phyloP scores from a whole-genome alignment of 2,888 invertebrate species.

The Ligdia adustata region DNA sequence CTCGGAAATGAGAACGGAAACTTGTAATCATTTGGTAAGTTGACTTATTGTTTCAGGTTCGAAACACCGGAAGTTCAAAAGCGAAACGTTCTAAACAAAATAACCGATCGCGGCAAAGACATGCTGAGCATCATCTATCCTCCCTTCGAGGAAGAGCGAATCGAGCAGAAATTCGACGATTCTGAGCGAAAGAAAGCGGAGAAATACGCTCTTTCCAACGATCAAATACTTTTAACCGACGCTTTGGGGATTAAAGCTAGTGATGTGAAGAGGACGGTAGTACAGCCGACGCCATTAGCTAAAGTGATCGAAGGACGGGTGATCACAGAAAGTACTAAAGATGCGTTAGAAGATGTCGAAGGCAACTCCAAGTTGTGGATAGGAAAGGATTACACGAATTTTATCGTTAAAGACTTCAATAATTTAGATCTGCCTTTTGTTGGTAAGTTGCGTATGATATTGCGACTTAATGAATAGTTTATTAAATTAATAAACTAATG shows the following conservation, averaged over 20 bases:
- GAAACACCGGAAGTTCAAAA: constrained; percentile 63
- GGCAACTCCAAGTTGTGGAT: constrained; percentile 95
- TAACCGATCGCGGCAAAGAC: constrained; percentile 73
- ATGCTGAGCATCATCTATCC: constrained; percentile 77
- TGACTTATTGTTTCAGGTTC: constrained; percentile 31
- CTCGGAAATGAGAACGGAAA: no score
- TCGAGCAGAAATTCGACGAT: constrained; percentile 73
- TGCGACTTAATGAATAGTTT: no score
- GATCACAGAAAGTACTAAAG: constrained; percentile 65
- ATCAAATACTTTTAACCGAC: constrained; percentile 64
- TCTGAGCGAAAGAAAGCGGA: constrained; percentile 75
- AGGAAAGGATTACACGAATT: constrained; percentile 98
- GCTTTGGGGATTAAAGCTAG: constrained; percentile 38
- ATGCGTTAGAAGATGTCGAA: constrained; percentile 68
- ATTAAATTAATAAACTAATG: no score
- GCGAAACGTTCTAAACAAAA: constrained; percentile 72
- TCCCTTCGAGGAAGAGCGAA: constrained; percentile 68
- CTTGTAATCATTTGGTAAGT: no score
- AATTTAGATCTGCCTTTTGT: constrained; percentile 94
- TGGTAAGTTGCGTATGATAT: constrained; percentile 57
- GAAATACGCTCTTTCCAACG: constrained; percentile 72
- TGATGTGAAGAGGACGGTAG: constrained; percentile 47
- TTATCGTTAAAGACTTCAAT: constrained; percentile 97
- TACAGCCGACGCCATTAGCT: constrained; percentile 65
- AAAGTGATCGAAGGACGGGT: constrained; percentile 70